Conservation (phyloP, 2,888 invertebrate species). For the Tetranychus piercei region DNA sequence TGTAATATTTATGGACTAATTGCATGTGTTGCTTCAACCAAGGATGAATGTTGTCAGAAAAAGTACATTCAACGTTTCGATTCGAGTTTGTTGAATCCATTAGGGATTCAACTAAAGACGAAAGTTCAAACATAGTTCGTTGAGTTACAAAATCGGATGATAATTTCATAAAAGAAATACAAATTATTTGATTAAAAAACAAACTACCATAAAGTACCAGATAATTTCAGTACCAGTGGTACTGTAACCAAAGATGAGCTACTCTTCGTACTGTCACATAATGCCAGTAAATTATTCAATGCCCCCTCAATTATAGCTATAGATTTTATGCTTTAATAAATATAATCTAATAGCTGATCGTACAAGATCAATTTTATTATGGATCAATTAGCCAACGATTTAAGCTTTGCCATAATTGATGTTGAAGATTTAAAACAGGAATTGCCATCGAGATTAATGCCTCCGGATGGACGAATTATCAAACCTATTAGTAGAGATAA, state of each 20-base stretch:
- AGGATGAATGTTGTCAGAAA: neutral
- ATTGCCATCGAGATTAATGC: neutral
- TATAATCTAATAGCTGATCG: too few relatives aligned
- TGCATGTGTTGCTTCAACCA: neutral
- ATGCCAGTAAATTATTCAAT: too few relatives aligned
- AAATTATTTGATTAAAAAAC: too few relatives aligned
- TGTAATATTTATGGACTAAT: neutral
- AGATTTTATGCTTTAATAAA: too few relatives aligned
- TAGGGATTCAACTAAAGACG: neutral
- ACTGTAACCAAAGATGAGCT: too few relatives aligned
- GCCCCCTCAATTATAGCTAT: too few relatives aligned
- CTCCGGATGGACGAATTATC: neutral
- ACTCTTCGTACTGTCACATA: too few relatives aligned
- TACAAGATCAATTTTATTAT: neutral
- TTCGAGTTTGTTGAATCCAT: neutral
- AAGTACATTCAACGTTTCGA: neutral
- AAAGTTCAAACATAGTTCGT: neutral
- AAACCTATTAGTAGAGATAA: neutral
- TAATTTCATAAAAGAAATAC: neutral
- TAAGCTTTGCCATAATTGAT: conserved; percentile 14
- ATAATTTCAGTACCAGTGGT: too few relatives aligned
- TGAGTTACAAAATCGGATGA: neutral
- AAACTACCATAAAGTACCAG: too few relatives aligned
- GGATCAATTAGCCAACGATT: conserved; percentile 15
- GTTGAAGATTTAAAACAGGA: conserved; percentile 3